Conservation (phyloP, 2,888 invertebrate genomes). For the Onthophagus sagittarius region DNA sequence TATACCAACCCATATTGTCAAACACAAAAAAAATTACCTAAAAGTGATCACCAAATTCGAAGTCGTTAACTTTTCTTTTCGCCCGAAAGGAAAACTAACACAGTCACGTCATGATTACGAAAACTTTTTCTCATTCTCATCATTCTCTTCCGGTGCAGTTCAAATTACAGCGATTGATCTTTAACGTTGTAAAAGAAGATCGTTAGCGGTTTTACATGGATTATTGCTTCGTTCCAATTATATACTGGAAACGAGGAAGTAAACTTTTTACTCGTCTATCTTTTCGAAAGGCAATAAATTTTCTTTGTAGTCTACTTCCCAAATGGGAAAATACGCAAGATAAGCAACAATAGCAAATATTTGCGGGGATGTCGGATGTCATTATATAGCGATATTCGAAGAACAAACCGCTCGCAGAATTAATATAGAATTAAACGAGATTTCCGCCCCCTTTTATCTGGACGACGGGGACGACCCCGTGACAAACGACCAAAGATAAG, state of each 20-base stretch:
- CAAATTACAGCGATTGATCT: background rate
- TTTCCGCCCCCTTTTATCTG: background rate
- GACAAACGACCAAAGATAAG: conserved; percentile 7
- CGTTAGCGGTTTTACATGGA: background rate
- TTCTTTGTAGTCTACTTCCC: background rate
- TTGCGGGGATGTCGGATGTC: background rate
- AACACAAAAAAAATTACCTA: too few relatives aligned
- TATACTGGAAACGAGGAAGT: background rate
- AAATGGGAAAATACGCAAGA: background rate
- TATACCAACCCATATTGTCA: background rate
- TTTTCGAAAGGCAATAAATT: background rate
- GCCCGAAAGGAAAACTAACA: too few relatives aligned
- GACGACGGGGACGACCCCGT: background rate
- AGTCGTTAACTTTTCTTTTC: too few relatives aligned
- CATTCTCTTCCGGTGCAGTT: background rate
- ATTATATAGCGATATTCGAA: background rate
- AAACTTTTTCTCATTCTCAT: background rate
- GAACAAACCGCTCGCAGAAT: background rate
- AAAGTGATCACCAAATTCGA: too few relatives aligned
- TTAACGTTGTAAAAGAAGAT: background rate
- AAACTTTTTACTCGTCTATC: background rate
- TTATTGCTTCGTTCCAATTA: background rate
- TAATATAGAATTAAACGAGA: background rate
- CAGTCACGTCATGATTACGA: background rate
- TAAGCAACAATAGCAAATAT: background rate